phyloP scores from a whole-genome alignment of 1,140 invertebrate species.

The Galleria mellonella region DNA sequence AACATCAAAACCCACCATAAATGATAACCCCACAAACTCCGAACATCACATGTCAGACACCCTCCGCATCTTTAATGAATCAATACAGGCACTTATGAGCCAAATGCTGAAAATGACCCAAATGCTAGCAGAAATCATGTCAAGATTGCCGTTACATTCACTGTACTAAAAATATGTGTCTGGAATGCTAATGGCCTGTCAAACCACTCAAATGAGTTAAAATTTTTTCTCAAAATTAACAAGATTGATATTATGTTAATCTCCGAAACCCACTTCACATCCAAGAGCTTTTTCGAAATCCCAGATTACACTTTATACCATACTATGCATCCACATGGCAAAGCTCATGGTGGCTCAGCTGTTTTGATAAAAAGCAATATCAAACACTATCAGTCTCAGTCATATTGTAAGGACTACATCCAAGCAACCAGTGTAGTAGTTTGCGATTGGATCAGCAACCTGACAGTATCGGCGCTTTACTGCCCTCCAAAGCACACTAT shows the following conservation, averaged over 20 bases:
- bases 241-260: slow-evolving; percentile 15
- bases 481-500: slow-evolving; percentile 34
- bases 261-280: slow-evolving; percentile 20
- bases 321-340: slow-evolving; percentile 13
- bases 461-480: slow-evolving; percentile 39
- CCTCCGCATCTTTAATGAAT: neutral
- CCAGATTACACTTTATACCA: slow-evolving; percentile 14
- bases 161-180: slow-evolving; percentile 2
- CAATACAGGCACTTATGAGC: neutral
- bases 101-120: slow-evolving; percentile 1
- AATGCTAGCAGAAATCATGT: neutral
- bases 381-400: slow-evolving; percentile 14
- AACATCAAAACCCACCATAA: neutral
- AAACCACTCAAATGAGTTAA: slow-evolving; percentile 10
- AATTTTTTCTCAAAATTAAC: slow-evolving; percentile 10
- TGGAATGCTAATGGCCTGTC: slow-evolving; percentile 21
- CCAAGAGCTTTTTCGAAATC: slow-evolving; percentile 11
- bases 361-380: slow-evolving; percentile 13
- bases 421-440: slow-evolving; percentile 28
- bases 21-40: neutral
- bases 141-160: slow-evolving; percentile 4
- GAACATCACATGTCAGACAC: neutral
- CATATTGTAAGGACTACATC: slow-evolving; percentile 17
- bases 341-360: slow-evolving; percentile 13
- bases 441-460: slow-evolving; percentile 8